Evolutionary conservation across 2,113 vertebrate genomes (phyloP), one percentile per base, ranked within the genome.

Genomic region (Indri indri): DNA sequence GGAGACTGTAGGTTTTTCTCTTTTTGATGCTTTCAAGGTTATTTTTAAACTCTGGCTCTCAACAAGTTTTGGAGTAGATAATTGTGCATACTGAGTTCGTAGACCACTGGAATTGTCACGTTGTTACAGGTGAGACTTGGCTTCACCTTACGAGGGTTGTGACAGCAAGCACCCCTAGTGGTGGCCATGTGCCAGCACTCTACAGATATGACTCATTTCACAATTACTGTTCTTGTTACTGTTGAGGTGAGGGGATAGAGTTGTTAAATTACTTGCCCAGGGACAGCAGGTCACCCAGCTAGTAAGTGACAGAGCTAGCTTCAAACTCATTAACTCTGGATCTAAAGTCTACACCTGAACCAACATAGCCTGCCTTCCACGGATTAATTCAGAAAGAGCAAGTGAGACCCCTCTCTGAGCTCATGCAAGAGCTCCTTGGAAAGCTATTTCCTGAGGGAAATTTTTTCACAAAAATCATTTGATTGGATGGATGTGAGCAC

Each of bases 11-110:
- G 25, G 18, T 25, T 76, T 92, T 97, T 92, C 47, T 86, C 70
- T 76, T 93, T 93, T 42, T 54, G 30, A 88, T 82, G 40, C 47
- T 80, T 91, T 70, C 73, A 68, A 68, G 68, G 71, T 66, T 52
- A 79, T 65, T 88, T 88, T 86, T 79, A 76, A 90, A 71, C 34
- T 88, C 42, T 68, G 65, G 32, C 18, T 40, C 42, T 79, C 71
- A 32, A 7, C 10, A 17, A 37, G 23, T 54, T 90, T 61, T 25
- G 59, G 42, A 42, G 2, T 30, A 20, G 30, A 42, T 50, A 74
- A 32, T 27, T 32, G 37, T 22, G 6, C 42, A 1, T 4, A 34
- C n/a, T 18, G 40, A 77, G 37, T 52, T 52, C 34, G 14, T 14
- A 71, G 76, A 32, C 13, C n/a, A 1, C 73, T 61, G 25, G 37